Evolutionary conservation across 2,113 vertebrate genomes (phyloP).

Genomic region (Ceyx melanurus): DNA sequence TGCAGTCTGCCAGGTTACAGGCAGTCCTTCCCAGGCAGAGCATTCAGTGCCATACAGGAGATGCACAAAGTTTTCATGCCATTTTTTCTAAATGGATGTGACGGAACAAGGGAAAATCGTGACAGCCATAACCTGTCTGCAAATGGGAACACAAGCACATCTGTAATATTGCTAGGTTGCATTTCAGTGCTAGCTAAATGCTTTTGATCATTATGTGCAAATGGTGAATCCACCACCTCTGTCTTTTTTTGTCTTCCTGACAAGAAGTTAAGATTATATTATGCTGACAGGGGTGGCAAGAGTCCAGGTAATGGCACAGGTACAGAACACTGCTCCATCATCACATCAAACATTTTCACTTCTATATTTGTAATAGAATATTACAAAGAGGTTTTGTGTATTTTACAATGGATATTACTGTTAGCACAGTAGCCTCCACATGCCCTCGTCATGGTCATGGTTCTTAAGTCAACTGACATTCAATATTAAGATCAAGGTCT

Average conservation of each 20-base stretch:
- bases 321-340: not conserved
- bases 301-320: not conserved
- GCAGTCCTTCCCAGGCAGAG: not conserved
- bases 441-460: not conserved
- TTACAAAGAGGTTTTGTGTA: not conserved
- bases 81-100: not conserved
- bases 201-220: not conserved
- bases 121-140: not conserved
- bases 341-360: not conserved
- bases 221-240: not conserved
- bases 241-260: not conserved
- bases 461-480: not conserved
- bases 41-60: not conserved
- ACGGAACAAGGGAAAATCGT: not conserved
- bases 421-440: not conserved
- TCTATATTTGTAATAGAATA: not conserved
- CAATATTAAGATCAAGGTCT: not conserved
- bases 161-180: not conserved
- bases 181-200: not conserved
- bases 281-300: not conserved
- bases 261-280: not conserved
- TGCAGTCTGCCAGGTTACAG: not conserved
- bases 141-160: slow-evolving; percentile 1
- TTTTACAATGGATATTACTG: not conserved
- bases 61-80: not conserved